Base-by-base conservation (phyloP, 2,797 vertebrate species). In the Dendrocincla tyrannina region DNA sequence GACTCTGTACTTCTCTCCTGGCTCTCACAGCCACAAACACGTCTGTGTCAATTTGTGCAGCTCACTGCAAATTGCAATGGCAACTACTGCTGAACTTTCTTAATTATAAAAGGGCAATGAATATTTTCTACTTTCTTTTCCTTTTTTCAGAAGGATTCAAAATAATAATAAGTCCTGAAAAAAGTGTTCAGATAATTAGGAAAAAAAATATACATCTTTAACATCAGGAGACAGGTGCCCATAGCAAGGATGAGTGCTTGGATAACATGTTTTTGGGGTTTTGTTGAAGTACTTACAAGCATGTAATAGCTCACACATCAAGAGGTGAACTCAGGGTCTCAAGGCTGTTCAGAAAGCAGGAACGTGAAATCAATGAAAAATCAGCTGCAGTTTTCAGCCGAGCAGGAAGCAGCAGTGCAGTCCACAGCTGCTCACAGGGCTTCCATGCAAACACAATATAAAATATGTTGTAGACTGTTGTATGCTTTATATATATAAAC, bases 401-500 rank as follows among this genome's bases (percentile, higher is more conserved):
- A 56, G 27, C 85, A 27, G 85, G 63, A 52, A 19, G 11, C 47
- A n/a, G 77, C 17, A 44, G 46, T 10, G 25, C 33, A 32, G 24
- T 19, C 28, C 58, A 5, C 56, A 79, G 80, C 56, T 52, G 42
- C 13, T 58, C 30, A 3, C 58, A 9, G 41, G 5, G 35, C 24
- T 63, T 20, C 39, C 39, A 0, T 12, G 7, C 8, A 39, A 24
- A n/a, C 0, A 3, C 1, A 1, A 6, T 17, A 2, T 13, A 7
- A 55, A 46, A 13, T 19, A 2, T 63, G 3, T 23, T 69, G 7
- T 1, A 42, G 39, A 41, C 17, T 25, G 15, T 5, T 37, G 23
- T 42, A 19, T 46, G 67, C 32, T 89, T 42, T 49, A 19, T 33
- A 3, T 53, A 4, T 33, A 1, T 46, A 67, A 52, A 52, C 20